Percentiles rank a stretch among this genome's conserved stretches.
Evolutionary conservation across 2,888 invertebrate species (phyloP).

Genomic region (Cactoblastis cactorum): DNA sequence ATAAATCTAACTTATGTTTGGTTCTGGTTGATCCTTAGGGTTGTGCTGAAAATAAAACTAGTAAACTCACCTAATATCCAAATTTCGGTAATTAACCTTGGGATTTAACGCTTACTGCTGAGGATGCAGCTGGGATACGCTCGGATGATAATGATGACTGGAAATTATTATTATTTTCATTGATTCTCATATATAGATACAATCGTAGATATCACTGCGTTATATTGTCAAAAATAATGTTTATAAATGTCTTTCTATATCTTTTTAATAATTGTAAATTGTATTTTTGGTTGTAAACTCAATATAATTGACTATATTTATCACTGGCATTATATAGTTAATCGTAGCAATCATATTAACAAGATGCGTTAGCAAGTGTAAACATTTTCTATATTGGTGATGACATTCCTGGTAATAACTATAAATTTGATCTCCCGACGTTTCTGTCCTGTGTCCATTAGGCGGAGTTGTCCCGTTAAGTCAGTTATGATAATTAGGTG

Average conservation of each 20-base stretch:
- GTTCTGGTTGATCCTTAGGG: too few relatives aligned
- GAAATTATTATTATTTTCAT: too few relatives aligned
- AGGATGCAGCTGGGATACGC: too few relatives aligned
- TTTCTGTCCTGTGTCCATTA: constrained; percentile 42
- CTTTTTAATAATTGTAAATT: constrained; percentile 2
- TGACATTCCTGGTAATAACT: constrained; percentile 45
- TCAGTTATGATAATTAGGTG: constrained; percentile 71
- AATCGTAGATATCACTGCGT: too few relatives aligned
- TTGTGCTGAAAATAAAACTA: too few relatives aligned
- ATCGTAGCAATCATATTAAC: constrained; percentile 43
- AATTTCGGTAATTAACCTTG: too few relatives aligned
- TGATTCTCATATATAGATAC: too few relatives aligned
- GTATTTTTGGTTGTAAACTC: not conserved
- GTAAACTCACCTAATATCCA: too few relatives aligned
- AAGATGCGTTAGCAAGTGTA: constrained; percentile 35
- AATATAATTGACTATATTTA: constrained; percentile 12
- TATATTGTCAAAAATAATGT: too few relatives aligned
- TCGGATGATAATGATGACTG: too few relatives aligned
- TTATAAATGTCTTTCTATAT: constrained; percentile 3
- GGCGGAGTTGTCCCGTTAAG: constrained; percentile 50
- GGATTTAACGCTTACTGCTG: too few relatives aligned
- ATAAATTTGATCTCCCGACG: constrained; percentile 42
- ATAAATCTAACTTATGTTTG: too few relatives aligned
- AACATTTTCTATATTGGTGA: constrained; percentile 42
- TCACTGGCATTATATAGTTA: constrained; percentile 32